phyloP scores from a whole-genome alignment of 2,797 vertebrate genomes.

The Poecilia picta region DNA sequence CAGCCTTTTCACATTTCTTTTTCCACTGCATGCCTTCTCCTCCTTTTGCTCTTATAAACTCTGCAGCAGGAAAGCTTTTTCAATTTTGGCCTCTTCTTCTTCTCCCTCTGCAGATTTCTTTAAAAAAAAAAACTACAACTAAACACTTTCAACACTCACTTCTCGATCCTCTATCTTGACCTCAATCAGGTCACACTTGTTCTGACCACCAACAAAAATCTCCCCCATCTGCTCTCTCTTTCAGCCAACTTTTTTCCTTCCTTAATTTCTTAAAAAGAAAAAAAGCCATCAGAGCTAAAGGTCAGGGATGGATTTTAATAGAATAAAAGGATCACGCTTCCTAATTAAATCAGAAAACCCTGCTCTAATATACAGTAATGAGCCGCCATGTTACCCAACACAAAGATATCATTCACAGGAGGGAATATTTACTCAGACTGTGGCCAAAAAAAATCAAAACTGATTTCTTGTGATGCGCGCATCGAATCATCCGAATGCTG shows the following conservation, averaged over 20 bases:
- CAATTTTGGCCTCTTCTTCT: neutral
- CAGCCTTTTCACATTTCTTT: constrained; percentile 1
- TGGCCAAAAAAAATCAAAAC: constrained; percentile 41
- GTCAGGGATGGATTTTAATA: constrained; percentile 26
- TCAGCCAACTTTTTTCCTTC: constrained; percentile 14
- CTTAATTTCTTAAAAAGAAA: constrained; percentile 14
- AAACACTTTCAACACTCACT: constrained; percentile 3
- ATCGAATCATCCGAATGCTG: constrained; percentile 44
- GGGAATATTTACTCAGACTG: constrained; percentile 8
- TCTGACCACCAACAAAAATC: neutral
- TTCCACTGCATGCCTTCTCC: constrained; percentile 34
- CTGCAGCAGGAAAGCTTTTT: constrained; percentile 9
- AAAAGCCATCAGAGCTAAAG: constrained; percentile 34
- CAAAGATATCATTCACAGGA: constrained; percentile 49
- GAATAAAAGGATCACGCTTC: constrained; percentile 47
- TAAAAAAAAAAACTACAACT: neutral
- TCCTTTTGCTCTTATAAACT: constrained; percentile 33
- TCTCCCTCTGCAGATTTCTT: neutral
- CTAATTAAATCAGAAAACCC: constrained; percentile 32
- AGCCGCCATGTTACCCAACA: constrained; percentile 33
- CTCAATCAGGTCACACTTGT: neutral
- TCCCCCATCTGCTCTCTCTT: constrained; percentile 6
- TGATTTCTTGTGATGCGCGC: constrained; percentile 57
- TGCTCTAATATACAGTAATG: constrained; percentile 39
- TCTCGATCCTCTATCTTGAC: neutral